Evolutionary conservation across 2,113 vertebrate genomes (phyloP).

Genomic region (Rattus norvegicus): GRCr8 NC_086019.1:128330501-128331000

Average conservation of each 20-base stretch:
- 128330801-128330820: not conserved
- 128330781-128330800: not conserved
- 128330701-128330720: too few species aligned
- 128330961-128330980: not conserved
- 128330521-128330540: not conserved
- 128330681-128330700: too few species aligned
- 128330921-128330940: not conserved
- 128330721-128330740: too few species aligned
- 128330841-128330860: not conserved
- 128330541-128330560: not conserved
- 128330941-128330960: not conserved
- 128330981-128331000: not conserved
- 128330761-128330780: not conserved
- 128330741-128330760: not conserved
- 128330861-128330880: not conserved
- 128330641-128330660: too few species aligned
- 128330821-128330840: not conserved
- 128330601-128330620: not conserved
- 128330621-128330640: not conserved
- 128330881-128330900: not conserved
- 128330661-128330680: too few species aligned
- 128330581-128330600: not conserved
- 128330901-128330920: not conserved
- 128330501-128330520: not conserved
- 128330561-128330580: not conserved